Evolutionary conservation across 2,888 invertebrate species (phyloP).

Genomic region (Tortrix viridana): DNA sequence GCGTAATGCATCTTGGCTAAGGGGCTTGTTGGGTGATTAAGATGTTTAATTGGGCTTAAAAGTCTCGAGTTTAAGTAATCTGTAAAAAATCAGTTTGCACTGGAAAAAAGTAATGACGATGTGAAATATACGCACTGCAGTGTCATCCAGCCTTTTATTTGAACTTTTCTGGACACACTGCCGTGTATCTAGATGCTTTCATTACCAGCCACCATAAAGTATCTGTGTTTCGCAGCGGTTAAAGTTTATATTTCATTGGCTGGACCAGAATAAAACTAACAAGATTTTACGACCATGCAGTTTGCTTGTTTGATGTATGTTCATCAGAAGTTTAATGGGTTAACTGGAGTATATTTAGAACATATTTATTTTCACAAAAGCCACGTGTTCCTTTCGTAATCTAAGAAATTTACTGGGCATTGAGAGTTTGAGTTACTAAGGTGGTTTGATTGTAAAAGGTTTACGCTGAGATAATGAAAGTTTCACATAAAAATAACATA

Average conservation of each 20-base stretch:
- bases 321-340: conserved; percentile 32
- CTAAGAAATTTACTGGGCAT: conserved; percentile 17
- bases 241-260: conserved; percentile 4
- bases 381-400: conserved; percentile 32
- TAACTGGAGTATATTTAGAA: conserved; percentile 22
- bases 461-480: background rate
- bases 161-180: no score
- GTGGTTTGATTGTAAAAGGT: background rate
- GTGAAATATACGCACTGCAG: no score
- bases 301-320: conserved; percentile 33
- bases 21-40: no score
- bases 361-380: conserved; percentile 32
- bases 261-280: conserved; percentile 12
- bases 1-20: no score
- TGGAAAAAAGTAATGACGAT: no score
- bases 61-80: no score
- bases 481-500: no score
- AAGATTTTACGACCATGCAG: conserved; percentile 29
- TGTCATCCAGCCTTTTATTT: no score
- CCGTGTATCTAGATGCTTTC: no score
- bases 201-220: conserved; percentile 4
- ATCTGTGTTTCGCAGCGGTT: no score
- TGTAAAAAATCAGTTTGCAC: no score
- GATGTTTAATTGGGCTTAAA: no score
- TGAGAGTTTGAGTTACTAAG: conserved; percentile 19